Conservation (phyloP, 2,888 invertebrate genomes). For the Glaucopsyche alexis region DNA sequence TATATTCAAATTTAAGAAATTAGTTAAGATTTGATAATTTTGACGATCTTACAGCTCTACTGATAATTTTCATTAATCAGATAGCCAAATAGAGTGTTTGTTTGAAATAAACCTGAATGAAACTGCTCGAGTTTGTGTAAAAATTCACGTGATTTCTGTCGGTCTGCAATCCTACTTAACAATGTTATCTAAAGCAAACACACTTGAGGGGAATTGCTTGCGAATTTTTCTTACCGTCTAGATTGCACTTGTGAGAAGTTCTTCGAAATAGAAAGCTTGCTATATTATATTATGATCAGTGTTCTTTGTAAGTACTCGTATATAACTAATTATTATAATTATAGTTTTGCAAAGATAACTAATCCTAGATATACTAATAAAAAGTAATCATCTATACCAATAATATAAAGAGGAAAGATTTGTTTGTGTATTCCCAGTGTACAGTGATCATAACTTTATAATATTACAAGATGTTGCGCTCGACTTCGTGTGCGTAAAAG, state of each 20-base stretch:
- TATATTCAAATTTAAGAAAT: too few species aligned
- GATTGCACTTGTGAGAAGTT: background rate
- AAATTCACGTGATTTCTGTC: background rate
- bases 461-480: too few species aligned
- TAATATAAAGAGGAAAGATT: too few species aligned
- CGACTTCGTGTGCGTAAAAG: too few species aligned
- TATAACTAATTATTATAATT: too few species aligned
- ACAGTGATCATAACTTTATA: too few species aligned
- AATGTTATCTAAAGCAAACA: constrained; percentile 19
- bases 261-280: background rate
- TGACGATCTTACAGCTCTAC: too few species aligned
- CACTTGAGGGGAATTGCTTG: constrained; percentile 7
- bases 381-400: too few species aligned
- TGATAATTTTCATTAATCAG: too few species aligned
- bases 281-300: background rate
- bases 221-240: background rate
- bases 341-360: background rate
- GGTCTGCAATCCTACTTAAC: constrained; percentile 14
- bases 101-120: background rate
- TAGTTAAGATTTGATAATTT: too few species aligned
- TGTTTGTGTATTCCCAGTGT: too few species aligned
- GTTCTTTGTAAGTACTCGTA: background rate
- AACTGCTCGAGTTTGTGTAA: background rate
- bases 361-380: too few species aligned
- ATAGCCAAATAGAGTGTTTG: background rate